phyloP scores from a whole-genome alignment of 37 sponge, comb jelly and placozoan genomes.

The Mnemiopsis leidyi region DNA sequence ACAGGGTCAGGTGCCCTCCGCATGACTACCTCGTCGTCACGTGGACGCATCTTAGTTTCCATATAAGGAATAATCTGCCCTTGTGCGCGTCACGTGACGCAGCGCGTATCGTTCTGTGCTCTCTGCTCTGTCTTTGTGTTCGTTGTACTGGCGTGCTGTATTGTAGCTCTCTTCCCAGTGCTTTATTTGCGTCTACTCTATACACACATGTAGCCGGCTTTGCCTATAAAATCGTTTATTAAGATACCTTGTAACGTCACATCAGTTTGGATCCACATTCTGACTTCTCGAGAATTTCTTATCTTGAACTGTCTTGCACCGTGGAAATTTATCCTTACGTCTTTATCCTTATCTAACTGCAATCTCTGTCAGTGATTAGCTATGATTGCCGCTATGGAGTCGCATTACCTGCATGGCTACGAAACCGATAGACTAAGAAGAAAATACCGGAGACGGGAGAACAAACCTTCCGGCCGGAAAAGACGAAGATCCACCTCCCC shows the following conservation, averaged over 20 bases:
- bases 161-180: not conserved
- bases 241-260: no score
- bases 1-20: not conserved
- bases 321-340: no score
- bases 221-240: no score
- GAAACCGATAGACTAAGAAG: not conserved
- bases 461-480: not conserved
- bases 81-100: conserved; percentile 27
- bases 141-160: not conserved
- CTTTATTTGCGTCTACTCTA: not conserved
- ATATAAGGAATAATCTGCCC: conserved; percentile 21
- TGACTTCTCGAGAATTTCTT: no score
- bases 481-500: conserved; percentile 20
- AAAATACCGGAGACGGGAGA: not conserved
- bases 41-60: conserved; percentile 52
- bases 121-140: not conserved
- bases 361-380: not conserved
- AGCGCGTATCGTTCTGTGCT: not conserved
- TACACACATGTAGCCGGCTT: no score
- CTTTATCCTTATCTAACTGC: not conserved
- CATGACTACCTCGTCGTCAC: conserved; percentile 51
- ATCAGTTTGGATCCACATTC: no score
- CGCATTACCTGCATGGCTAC: not conserved
- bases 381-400: not conserved
- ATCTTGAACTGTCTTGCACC: no score